Percentiles rank a stretch among this genome's conserved stretches.
Evolutionary conservation across 2,113 vertebrate species (phyloP).

Genomic region (Trogon melanurus): DNA sequence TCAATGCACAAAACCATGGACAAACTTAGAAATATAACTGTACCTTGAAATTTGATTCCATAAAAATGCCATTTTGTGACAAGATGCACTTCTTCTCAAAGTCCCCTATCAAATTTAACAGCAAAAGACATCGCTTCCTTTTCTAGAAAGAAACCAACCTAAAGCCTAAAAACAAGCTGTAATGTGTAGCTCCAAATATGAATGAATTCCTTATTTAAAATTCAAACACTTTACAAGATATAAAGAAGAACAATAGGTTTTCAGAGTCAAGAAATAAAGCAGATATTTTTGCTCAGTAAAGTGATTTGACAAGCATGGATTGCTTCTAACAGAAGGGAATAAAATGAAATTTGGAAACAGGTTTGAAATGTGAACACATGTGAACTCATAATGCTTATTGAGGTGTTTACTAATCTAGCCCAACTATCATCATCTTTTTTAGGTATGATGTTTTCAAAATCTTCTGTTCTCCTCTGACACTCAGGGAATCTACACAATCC

Average conservation of each 20-base stretch:
- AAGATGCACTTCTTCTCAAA: background rate
- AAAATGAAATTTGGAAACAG: background rate
- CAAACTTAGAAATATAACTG: background rate
- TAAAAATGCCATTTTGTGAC: background rate
- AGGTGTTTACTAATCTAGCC: background rate
- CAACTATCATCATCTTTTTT: background rate
- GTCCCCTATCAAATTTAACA: background rate
- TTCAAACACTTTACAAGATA: background rate
- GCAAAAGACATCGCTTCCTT: background rate
- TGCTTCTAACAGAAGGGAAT: background rate
- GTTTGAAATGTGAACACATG: background rate
- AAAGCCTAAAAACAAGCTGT: background rate
- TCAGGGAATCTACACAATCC: background rate
- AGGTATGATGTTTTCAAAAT: background rate
- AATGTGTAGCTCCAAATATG: background rate
- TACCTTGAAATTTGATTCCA: background rate
- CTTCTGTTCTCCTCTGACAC: accelerated
- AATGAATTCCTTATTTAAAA: background rate
- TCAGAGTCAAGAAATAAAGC: background rate
- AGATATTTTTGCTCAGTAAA: background rate
- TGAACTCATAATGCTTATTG: background rate
- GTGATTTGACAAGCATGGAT: background rate
- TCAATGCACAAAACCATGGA: background rate
- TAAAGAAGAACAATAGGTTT: background rate
- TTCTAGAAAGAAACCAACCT: background rate